phyloP scores from a whole-genome alignment of 2,888 invertebrate species.

The Sphecodes monilicornis region DNA sequence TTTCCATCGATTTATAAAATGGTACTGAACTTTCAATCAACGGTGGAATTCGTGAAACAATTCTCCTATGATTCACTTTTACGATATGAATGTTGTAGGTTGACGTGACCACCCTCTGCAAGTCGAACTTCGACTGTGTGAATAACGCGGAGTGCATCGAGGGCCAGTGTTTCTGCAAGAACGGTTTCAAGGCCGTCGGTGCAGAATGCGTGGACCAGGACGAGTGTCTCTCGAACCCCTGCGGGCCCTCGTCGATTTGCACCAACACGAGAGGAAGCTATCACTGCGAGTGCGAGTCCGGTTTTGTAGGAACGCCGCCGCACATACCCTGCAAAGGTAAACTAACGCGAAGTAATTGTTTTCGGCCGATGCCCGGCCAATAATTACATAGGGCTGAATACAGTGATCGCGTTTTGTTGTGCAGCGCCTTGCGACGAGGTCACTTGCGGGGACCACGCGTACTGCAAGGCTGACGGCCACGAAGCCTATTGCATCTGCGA shows the following conservation, averaged over 20 bases:
- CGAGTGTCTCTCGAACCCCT: conserved; percentile 90
- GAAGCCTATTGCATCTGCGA: conserved; percentile 97
- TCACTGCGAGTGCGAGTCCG: conserved; percentile 92
- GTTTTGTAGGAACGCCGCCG: conserved; percentile 94
- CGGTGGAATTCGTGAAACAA: too few species aligned
- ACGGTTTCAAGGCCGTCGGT: conserved; percentile 93
- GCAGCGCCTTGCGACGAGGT: conserved; percentile 95
- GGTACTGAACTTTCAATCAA: too few species aligned
- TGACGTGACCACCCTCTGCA: conserved; percentile 94
- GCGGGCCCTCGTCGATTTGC: conserved; percentile 92
- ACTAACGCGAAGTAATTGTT: background rate
- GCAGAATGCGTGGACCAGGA: conserved; percentile 93
- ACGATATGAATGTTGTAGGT: conserved; percentile 85
- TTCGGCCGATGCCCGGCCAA: background rate
- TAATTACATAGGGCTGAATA: background rate
- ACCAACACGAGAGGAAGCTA: conserved; percentile 92
- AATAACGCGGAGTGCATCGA: conserved; percentile 96
- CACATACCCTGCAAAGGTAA: conserved; percentile 90
- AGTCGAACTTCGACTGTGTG: conserved; percentile 95
- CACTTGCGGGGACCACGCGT: conserved; percentile 94
- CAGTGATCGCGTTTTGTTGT: background rate
- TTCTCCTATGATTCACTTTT: background rate
- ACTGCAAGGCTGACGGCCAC: conserved; percentile 94
- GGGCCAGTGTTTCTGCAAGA: conserved; percentile 94
- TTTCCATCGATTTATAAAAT: too few species aligned